A percentile compares a stretch with the other conserved stretches of the same genome.
Conservation (phyloP, 2,888 invertebrate species). For the Leptinotarsa tumamoca region DNA sequence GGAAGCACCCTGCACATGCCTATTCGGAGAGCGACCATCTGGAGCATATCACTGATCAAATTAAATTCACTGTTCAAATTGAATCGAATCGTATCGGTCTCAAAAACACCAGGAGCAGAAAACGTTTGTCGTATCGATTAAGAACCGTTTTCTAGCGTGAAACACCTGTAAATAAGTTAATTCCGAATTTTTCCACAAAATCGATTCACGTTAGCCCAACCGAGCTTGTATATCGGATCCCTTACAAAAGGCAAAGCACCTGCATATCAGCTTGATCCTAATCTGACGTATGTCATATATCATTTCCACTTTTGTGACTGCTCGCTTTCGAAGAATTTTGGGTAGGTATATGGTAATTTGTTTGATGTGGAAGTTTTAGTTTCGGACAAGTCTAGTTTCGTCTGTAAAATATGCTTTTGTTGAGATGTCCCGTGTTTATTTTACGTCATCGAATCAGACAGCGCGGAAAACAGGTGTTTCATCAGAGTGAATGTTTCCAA, state of each 20-base stretch:
- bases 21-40: no score
- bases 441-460: background rate
- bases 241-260: slow-evolving; percentile 46
- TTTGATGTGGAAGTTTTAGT: background rate
- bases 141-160: slow-evolving; percentile 11
- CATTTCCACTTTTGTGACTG: slow-evolving; percentile 44
- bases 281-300: slow-evolving; percentile 52
- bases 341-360: slow-evolving; percentile 27
- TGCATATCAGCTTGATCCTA: slow-evolving; percentile 48
- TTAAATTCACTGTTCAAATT: background rate
- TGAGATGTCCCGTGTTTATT: background rate
- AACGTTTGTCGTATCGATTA: slow-evolving; percentile 11
- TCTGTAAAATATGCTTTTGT: slow-evolving; percentile 14
- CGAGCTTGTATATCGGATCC: slow-evolving; percentile 23
- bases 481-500: background rate
- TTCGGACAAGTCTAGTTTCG: background rate
- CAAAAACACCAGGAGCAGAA: slow-evolving; percentile 14
- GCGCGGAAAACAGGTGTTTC: background rate
- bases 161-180: slow-evolving; percentile 11
- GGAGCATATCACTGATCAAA: no score
- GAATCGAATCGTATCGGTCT: background rate
- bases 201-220: slow-evolving; percentile 36
- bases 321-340: slow-evolving; percentile 24
- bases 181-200: slow-evolving; percentile 40
- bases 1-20: no score